A percentile compares a stretch with the other conserved stretches of the same genome.
Evolutionary conservation across 2,113 vertebrate species (phyloP).

Genomic region (Sardina pilchardus): DNA sequence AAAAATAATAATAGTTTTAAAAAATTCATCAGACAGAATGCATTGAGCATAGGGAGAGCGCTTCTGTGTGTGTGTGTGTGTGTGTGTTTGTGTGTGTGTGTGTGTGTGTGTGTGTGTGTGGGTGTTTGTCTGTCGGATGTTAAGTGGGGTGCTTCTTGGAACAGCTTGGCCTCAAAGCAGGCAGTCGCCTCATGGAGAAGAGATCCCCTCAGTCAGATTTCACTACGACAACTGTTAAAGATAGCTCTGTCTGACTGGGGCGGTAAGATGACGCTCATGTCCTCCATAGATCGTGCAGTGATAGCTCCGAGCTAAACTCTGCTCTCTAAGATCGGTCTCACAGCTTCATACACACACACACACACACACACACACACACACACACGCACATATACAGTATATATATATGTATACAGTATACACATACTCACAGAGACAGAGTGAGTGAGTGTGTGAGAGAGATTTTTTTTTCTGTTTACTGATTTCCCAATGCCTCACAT

Average conservation of each 20-base stretch:
- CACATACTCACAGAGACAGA: background rate
- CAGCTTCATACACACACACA: background rate
- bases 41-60: slow-evolving; percentile 23
- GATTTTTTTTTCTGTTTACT: background rate
- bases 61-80: background rate
- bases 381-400: background rate
- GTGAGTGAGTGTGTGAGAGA: background rate
- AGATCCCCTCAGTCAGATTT: slow-evolving; percentile 41
- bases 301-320: background rate
- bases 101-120: background rate
- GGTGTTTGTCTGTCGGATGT: background rate
- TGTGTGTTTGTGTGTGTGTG: background rate
- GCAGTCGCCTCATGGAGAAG: background rate
- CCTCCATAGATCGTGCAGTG: slow-evolving; percentile 26
- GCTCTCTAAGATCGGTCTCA: background rate
- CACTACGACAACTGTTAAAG: slow-evolving; percentile 32
- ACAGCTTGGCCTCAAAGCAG: background rate
- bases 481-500: background rate
- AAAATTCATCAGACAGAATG: slow-evolving; percentile 50
- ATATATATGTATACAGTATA: too few species aligned
- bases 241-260: slow-evolving; percentile 31
- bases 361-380: background rate
- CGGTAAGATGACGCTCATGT: slow-evolving; percentile 50
- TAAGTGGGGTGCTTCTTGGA: background rate
- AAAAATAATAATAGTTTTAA: slow-evolving; percentile 46